Evolutionary conservation across 2,797 vertebrate species (phyloP).

Genomic region (Bothrops alternatus): DNA sequence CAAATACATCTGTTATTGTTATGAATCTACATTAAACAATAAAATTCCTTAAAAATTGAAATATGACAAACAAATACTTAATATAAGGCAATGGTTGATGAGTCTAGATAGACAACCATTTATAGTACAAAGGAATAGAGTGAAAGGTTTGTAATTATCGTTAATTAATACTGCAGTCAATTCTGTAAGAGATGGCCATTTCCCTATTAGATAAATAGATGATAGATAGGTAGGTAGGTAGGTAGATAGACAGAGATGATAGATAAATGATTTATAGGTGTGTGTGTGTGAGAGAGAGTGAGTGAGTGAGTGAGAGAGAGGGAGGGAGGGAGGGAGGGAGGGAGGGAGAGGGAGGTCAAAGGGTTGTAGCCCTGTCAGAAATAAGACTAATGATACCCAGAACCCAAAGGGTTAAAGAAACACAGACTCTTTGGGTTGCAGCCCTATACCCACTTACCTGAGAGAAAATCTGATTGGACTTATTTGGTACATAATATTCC

Average conservation of each 20-base stretch:
- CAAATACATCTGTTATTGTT: neutral
- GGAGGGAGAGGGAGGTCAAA: no score
- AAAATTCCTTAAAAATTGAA: slow-evolving; percentile 27
- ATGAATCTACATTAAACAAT: slow-evolving; percentile 34
- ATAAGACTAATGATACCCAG: neutral
- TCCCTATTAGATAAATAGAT: neutral
- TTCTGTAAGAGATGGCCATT: neutral
- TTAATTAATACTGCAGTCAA: neutral
- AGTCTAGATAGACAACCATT: neutral
- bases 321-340: rapidly evolving
- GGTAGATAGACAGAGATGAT: no score
- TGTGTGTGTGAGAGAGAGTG: neutral
- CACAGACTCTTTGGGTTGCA: neutral
- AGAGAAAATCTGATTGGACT: neutral
- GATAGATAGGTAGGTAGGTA: no score
- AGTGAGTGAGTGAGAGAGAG: no score
- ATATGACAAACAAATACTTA: neutral
- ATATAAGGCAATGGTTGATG: neutral
- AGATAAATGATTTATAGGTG: neutral
- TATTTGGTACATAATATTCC: neutral
- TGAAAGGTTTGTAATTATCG: neutral
- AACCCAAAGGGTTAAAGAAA: neutral
- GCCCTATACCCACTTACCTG: neutral
- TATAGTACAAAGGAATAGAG: neutral
- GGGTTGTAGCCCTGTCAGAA: neutral